Conservation (phyloP, 2,888 invertebrate genomes). For the Mantis religiosa region DNA sequence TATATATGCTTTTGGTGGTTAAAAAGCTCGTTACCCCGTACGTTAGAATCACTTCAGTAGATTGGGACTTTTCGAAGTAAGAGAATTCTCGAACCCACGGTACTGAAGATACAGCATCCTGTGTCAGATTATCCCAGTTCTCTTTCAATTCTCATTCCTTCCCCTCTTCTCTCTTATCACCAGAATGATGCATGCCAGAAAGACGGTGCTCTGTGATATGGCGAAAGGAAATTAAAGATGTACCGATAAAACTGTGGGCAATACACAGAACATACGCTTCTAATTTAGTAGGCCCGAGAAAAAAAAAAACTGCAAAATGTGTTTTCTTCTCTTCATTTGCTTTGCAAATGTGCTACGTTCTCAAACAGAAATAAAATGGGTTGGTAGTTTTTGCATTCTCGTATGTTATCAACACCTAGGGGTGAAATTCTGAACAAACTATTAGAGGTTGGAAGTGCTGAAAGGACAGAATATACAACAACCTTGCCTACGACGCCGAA, state of each 20-base stretch:
- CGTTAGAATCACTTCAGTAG: too few relatives aligned
- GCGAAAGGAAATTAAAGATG: constrained; percentile 33
- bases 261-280: constrained; percentile 12
- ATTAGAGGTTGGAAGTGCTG: too few relatives aligned
- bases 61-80: too few relatives aligned
- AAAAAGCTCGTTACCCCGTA: too few relatives aligned
- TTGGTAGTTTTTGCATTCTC: not conserved
- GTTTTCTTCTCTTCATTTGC: not conserved
- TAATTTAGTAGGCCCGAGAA: not conserved
- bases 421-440: too few relatives aligned
- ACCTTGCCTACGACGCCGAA: too few relatives aligned
- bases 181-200: constrained; percentile 28
- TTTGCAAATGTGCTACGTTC: not conserved
- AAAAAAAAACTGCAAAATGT: not conserved
- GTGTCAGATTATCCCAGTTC: not conserved
- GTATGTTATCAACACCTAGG: too few relatives aligned
- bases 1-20: too few relatives aligned
- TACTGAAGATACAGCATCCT: not conserved
- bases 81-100: not conserved
- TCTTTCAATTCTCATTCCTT: not conserved
- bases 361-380: not conserved
- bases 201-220: constrained; percentile 30
- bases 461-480: too few relatives aligned
- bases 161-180: constrained; percentile 10
- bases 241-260: constrained; percentile 26